phyloP scores from a whole-genome alignment of 2,888 invertebrate genomes.

The Nomada ferruginata region DNA sequence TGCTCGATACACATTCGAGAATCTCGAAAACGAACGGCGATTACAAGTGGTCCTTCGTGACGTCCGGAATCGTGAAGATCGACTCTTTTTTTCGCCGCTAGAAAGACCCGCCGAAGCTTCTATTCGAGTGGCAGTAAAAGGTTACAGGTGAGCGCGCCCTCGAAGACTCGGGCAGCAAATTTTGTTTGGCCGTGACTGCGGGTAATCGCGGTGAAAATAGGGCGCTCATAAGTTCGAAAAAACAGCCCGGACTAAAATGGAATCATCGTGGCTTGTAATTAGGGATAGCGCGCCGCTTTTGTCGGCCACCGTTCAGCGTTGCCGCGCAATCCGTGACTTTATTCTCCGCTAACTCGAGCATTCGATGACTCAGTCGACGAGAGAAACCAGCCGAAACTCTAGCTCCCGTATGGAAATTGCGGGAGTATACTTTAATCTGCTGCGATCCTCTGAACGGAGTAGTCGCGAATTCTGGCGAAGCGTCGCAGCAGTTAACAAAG shows the following conservation, averaged over 20 bases:
- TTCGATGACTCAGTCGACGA: constrained; percentile 6
- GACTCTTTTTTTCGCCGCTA: constrained; percentile 6
- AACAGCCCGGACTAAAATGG: constrained; percentile 56
- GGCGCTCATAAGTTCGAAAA: constrained; percentile 48
- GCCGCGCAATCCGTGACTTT: constrained; percentile 7
- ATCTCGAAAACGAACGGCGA: constrained; percentile 47
- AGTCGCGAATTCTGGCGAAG: constrained; percentile 53
- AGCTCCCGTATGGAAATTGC: no score
- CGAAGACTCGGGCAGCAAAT: neutral
- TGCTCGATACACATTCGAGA: constrained; percentile 53
- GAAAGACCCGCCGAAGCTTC: neutral
- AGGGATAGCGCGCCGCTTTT: constrained; percentile 58
- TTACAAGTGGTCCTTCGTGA: neutral
- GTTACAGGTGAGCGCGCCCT: no score
- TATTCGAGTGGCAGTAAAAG: no score
- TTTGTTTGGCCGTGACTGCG: constrained; percentile 40
- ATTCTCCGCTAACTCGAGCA: neutral
- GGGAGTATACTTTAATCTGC: neutral
- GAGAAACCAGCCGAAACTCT: no score
- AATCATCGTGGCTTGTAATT: constrained; percentile 62
- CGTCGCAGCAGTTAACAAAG: constrained; percentile 45
- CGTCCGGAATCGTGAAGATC: constrained; percentile 16
- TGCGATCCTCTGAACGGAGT: constrained; percentile 25
- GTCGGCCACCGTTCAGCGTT: constrained; percentile 54
- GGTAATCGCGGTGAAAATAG: constrained; percentile 22